Conservation (phyloP, 92 coral and sea anemone species). For the Actinostola sp. region DNA sequence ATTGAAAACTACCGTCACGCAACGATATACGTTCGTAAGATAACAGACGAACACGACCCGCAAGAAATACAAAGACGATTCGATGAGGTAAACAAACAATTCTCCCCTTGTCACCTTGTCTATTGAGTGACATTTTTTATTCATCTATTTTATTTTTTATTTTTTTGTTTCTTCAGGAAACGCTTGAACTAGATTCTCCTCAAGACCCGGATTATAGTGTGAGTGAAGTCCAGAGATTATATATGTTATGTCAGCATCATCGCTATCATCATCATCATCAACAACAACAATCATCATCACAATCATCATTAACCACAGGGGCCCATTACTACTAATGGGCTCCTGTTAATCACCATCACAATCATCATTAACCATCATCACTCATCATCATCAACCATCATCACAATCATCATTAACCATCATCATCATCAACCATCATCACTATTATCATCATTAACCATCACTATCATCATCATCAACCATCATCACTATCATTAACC, state of each 20-base stretch:
- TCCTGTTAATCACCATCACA: too few relatives aligned
- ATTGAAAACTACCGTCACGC: slow-evolving; percentile 80
- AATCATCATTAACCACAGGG: too few relatives aligned
- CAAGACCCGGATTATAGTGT: slow-evolving; percentile 36
- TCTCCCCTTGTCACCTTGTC: too few relatives aligned
- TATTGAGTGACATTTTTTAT: background rate
- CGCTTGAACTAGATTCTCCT: slow-evolving; percentile 15
- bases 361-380: too few relatives aligned
- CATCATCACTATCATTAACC: too few relatives aligned
- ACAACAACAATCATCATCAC: too few relatives aligned
- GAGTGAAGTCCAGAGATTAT: background rate
- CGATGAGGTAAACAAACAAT: slow-evolving; percentile 88
- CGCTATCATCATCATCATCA: too few relatives aligned
- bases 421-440: too few relatives aligned
- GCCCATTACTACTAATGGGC: too few relatives aligned
- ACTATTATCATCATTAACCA: background rate
- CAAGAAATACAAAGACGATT: slow-evolving; percentile 67
- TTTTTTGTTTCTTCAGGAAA: slow-evolving; percentile 4
- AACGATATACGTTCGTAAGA: slow-evolving; percentile 84
- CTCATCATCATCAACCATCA: too few relatives aligned
- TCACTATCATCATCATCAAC: background rate
- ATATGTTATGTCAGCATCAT: too few relatives aligned
- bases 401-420: too few relatives aligned
- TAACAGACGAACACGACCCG: slow-evolving; percentile 86
- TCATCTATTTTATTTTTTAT: background rate